Evolutionary conservation across 2,113 vertebrate species (phyloP).

Genomic region (Chiloscyllium plagiosum): DNA sequence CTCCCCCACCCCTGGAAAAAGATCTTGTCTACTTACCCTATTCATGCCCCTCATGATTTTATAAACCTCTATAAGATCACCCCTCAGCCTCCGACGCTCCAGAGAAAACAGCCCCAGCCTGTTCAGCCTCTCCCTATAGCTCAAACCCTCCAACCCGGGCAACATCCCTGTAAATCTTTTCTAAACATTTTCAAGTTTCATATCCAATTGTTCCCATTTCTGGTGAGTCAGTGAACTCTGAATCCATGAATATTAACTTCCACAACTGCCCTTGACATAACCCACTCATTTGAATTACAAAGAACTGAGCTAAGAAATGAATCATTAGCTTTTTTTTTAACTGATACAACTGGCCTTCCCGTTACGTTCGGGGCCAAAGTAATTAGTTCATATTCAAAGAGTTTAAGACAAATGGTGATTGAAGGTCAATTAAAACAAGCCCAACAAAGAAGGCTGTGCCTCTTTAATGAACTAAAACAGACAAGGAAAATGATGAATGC

Average conservation of each 20-base stretch:
- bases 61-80: too few relatives aligned
- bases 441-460: not conserved
- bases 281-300: not conserved
- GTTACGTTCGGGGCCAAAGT: not conserved
- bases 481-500: not conserved
- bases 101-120: too few relatives aligned
- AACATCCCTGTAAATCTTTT: too few relatives aligned
- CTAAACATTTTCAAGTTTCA: too few relatives aligned
- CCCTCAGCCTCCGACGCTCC: too few relatives aligned
- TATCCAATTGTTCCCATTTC: not conserved
- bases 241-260: not conserved
- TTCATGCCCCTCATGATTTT: too few relatives aligned
- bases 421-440: not conserved
- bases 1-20: too few relatives aligned
- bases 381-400: not conserved
- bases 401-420: not conserved
- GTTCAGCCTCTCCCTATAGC: too few relatives aligned
- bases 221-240: not conserved
- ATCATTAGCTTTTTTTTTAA: not conserved
- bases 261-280: not conserved
- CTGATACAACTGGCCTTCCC: not conserved
- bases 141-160: too few relatives aligned
- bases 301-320: not conserved
- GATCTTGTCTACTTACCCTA: too few relatives aligned
- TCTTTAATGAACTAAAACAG: not conserved